Evolutionary conservation across 2,113 vertebrate genomes (phyloP).

Genomic region (Chrysochloris asiatica): DNA sequence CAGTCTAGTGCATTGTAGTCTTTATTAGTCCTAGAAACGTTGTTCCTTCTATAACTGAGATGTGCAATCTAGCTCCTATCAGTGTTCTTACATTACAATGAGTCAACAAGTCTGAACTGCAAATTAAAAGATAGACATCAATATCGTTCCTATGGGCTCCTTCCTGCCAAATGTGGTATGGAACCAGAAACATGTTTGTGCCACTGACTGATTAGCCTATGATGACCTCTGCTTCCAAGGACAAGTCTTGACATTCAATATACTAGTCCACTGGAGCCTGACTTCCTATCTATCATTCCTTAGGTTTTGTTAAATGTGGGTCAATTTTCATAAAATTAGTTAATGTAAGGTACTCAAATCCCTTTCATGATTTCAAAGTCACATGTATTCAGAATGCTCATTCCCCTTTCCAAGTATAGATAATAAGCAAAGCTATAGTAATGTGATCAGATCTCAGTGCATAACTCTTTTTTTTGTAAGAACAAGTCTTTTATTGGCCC

Average conservation of each 20-base stretch:
- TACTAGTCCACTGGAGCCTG: background rate
- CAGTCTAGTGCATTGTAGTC: no score
- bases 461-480: no score
- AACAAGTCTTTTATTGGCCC: conserved; percentile 4
- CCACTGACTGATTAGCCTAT: background rate
- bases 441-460: background rate
- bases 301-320: background rate
- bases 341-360: background rate
- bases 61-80: no score
- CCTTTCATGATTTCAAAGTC: background rate
- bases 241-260: background rate
- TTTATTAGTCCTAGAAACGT: background rate
- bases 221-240: background rate
- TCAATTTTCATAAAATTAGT: background rate
- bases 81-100: background rate
- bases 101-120: background rate
- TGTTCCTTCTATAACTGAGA: background rate
- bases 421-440: background rate
- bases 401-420: background rate
- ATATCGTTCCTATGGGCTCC: background rate
- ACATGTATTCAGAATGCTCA: background rate
- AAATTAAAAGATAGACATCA: background rate
- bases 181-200: background rate
- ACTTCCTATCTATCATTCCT: background rate
- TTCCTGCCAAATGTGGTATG: background rate